A percentile compares a stretch with the other conserved stretches of the same genome.
These are phyloP conservation scores for Catocala nupta DNA, from an alignment of 2,888 invertebrate genomes.

Conservation along the genomic window DNA sequence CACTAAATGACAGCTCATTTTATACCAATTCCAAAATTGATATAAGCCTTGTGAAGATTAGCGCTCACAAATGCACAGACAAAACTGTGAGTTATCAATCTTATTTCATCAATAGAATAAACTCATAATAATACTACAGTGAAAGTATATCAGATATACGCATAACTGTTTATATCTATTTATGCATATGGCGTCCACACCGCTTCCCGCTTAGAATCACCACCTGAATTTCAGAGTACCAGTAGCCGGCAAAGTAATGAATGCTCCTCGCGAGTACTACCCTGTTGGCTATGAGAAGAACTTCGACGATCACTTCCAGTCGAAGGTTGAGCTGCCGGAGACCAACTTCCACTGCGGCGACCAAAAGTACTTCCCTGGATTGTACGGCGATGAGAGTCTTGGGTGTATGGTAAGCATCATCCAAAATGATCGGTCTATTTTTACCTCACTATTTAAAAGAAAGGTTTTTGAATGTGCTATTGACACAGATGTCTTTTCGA, in stretches of 20 bases:
- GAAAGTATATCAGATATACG: too few relatives aligned
- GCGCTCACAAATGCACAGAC: too few relatives aligned
- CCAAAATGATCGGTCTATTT: neutral
- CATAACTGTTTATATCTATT: too few relatives aligned
- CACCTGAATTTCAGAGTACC: constrained; percentile 65
- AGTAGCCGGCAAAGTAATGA: constrained; percentile 91
- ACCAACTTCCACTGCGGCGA: constrained; percentile 95
- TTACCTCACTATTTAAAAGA: neutral
- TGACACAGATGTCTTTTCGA: too few relatives aligned
- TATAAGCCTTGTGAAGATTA: too few relatives aligned
- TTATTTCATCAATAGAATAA: too few relatives aligned
- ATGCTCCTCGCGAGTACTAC: constrained; percentile 95
- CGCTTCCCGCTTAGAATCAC: constrained; percentile 16
- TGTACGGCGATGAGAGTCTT: constrained; percentile 95
- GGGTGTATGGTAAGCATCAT: constrained; percentile 94
- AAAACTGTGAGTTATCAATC: too few relatives aligned
- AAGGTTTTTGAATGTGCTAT: too few relatives aligned
- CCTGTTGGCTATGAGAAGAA: constrained; percentile 96
- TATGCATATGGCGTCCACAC: constrained; percentile 1
- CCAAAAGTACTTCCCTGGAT: constrained; percentile 96
- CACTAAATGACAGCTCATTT: too few relatives aligned
- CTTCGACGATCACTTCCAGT: constrained; percentile 95
- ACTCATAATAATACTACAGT: too few relatives aligned
- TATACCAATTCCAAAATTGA: too few relatives aligned
- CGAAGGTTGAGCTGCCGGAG: constrained; percentile 94